phyloP scores from a whole-genome alignment of 2,797 vertebrate species.

The Alectoris magna region DNA sequence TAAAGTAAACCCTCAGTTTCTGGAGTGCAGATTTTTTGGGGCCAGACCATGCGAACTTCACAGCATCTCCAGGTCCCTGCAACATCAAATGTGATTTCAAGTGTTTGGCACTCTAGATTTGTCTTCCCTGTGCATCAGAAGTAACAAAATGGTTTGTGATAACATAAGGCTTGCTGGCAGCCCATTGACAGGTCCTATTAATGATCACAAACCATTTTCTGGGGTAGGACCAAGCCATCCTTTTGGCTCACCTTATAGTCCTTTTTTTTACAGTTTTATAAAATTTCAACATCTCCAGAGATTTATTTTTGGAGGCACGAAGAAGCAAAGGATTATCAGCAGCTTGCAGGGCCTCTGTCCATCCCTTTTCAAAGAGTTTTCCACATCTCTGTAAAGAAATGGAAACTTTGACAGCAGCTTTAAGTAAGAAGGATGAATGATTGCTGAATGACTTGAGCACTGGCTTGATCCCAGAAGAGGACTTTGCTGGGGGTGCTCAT shows the following conservation, averaged over 20 bases:
- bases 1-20: not conserved
- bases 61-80: not conserved
- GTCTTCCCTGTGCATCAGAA: rapidly evolving
- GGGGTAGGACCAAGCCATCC: not conserved
- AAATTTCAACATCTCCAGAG: not conserved
- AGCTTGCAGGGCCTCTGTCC: not conserved
- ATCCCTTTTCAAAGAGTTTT: not conserved
- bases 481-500: not conserved
- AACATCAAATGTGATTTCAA: not conserved
- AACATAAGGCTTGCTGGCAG: not conserved
- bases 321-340: not conserved
- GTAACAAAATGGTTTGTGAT: not conserved
- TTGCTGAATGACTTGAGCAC: not conserved
- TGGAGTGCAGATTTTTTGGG: not conserved
- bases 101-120: not conserved
- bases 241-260: not conserved
- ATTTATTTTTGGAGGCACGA: not conserved
- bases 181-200: not conserved
- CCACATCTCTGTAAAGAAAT: not conserved
- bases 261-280: not conserved
- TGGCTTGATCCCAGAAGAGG: not conserved
- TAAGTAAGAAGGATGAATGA: not conserved
- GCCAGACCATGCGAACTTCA: not conserved
- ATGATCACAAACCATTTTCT: not conserved
- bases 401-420: not conserved